phyloP scores from a whole-genome alignment of 2,797 vertebrate genomes.

The Characodon lateralis region DNA sequence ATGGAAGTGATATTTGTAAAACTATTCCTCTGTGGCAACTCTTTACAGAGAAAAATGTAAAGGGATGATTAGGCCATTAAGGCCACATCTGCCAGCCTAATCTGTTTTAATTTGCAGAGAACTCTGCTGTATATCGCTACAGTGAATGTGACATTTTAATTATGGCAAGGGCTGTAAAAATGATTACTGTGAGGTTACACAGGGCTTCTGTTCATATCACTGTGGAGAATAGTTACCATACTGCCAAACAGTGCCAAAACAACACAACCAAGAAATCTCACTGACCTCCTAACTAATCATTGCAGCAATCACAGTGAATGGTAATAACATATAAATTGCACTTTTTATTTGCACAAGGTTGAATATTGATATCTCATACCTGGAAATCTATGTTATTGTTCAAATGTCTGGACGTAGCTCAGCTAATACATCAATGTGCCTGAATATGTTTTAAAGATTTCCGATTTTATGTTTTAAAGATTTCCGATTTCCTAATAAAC shows the following conservation, averaged over 20 bases:
- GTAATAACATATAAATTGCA: neutral
- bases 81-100: conserved; percentile 81
- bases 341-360: neutral
- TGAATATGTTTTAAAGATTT: conserved; percentile 52
- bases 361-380: neutral
- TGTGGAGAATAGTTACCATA: conserved; percentile 46
- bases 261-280: conserved; percentile 37
- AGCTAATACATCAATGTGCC: conserved; percentile 43
- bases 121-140: conserved; percentile 62
- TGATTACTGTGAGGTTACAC: conserved; percentile 61
- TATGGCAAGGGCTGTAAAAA: conserved; percentile 69
- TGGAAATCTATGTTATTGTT: conserved; percentile 17
- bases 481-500: neutral
- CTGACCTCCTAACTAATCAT: conserved; percentile 19
- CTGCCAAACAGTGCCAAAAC: conserved; percentile 24
- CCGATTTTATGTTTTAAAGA: conserved; percentile 42
- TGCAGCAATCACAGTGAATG: conserved; percentile 11
- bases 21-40: conserved; percentile 55
- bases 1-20: conserved; percentile 43
- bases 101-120: conserved; percentile 80
- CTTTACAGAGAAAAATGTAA: conserved; percentile 72
- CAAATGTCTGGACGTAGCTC: conserved; percentile 12
- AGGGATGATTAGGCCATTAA: conserved; percentile 81
- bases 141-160: conserved; percentile 80
- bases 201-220: conserved; percentile 38